Base-by-base conservation (phyloP, 2,888 invertebrate genomes). In the Oscheius onirici region DNA sequence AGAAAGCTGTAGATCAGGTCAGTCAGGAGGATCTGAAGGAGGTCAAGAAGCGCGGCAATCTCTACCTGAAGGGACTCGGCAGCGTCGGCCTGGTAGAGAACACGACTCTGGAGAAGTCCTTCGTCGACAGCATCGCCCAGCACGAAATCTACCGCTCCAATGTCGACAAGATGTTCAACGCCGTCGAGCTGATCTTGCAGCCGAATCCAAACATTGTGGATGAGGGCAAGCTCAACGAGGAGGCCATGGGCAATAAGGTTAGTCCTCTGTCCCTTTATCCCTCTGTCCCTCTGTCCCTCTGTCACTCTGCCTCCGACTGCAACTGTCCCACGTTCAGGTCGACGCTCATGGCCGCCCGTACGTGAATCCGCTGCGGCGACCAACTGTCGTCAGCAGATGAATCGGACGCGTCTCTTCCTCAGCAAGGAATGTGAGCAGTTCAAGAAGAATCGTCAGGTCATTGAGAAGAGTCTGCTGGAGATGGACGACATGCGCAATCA, bases 401-500 rank as follows among this genome's bases (percentile, higher is more conserved):
- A 58, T 11, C 34, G 58, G 17, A 58, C 58, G 26, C 17, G 40
- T n/a, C 41, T 58, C 15, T 58, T 58, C 20, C 34, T 58, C 28
- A 58, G 28, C 13, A 34, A 41, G 22, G 58, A 58, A 8, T 34
- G 8, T 13, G 41, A 58, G 40, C 20, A 58, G n/a, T 58, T 58
- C 20, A 58, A 41, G 58, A 41, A 58, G 41, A 34, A 58, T 20
- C 34, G 58, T 15, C n/a, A n/a, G 22, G 41, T 15, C 11, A 41
- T 58, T 11, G 58, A 58, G 8, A 34, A 34, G 8, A 41, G 28
- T 20, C n/a, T 58, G 6, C 58, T 41, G 2, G 22, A 28, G 41
- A 58, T 58, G 58, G 58, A 58, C 17, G 58, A 58, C 20, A 34
- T 58, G 34, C n/a, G 58, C 17, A 58, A 58, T 41, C 58, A 58